These are phyloP conservation scores for Rhynchophorus ferrugineus DNA, from an alignment of 1,140 invertebrate species.

Conservation along the genomic window DNA sequence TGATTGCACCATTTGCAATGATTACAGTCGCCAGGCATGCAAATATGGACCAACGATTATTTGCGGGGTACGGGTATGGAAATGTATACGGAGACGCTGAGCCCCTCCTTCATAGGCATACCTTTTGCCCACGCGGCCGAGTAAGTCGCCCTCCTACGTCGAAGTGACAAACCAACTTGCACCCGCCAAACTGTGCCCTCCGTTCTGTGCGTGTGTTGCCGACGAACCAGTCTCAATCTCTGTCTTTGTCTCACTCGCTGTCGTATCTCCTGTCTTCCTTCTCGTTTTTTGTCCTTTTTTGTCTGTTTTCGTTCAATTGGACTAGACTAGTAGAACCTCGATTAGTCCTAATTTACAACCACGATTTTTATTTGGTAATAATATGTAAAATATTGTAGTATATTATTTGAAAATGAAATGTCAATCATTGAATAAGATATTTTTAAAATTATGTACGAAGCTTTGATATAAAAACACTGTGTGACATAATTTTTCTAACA, in stretches of 20 bases:
- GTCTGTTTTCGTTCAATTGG: neutral
- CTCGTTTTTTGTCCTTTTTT: neutral
- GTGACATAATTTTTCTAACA: no score
- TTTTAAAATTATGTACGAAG: no score
- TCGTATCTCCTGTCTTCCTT: neutral
- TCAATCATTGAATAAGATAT: no score
- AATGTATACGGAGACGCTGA: conserved; percentile 98
- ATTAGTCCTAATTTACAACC: no score
- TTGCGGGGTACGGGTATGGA: conserved; percentile 97
- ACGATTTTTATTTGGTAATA: no score
- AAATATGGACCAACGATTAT: conserved; percentile 98
- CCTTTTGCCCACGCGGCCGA: conserved; percentile 95
- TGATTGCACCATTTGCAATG: conserved; percentile 34
- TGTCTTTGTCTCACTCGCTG: neutral
- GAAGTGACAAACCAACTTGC: neutral
- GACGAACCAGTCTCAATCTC: neutral
- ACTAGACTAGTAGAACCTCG: no score
- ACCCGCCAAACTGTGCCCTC: neutral
- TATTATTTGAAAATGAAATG: no score
- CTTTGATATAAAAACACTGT: no score
- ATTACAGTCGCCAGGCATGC: conserved; percentile 84
- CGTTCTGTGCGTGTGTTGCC: neutral
- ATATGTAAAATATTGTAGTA: no score
- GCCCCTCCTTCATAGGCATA: conserved; percentile 93
- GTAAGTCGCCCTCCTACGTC: conserved; percentile 66